Base-by-base conservation (phyloP, 1,140 invertebrate genomes). In the Dendroctonus ponderosae region DNA sequence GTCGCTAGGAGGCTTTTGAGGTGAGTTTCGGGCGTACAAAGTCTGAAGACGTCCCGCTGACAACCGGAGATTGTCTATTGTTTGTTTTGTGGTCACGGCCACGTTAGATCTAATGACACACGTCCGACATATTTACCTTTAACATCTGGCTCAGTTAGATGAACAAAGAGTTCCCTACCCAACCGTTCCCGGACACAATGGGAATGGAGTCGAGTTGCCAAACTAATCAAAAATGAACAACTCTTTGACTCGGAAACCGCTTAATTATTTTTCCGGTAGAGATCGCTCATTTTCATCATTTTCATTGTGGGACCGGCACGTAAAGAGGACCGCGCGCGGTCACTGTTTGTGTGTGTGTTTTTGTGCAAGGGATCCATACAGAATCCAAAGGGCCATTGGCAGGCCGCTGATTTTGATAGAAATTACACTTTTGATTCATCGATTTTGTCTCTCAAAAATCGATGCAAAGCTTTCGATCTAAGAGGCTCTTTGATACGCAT, bases 31-130 rank as follows among this genome's bases (percentile, higher is more conserved):
- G 40, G 12, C 49, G 37, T 42, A 42, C 9, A 42, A 62, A 62
- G 49, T 54, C 38, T 43, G 64, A 50, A 51, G 54, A 26, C 48
- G 8, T 41, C 65, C 57, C 50, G 58, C 64, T 65, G 69, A 62
- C 69, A 69, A 69, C 71, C 71, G 71, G 71, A 72, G 71, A 72
- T 72, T 72, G 71, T 72, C 69, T 70, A 53, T 71, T 72, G 69
- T 72, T 72, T 72, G 52, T 50, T 66, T 67, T 68, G 69, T 62
- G 69, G 66, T 59, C 67, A 62, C 61, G 46, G 64, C 66, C 58
- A 53, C 57, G 51, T 64, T 67, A 63, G 69, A 67, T 69, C 67
- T 72, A 72, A 72, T 72, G 68, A 61, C 65, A 72, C 67, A 72
- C 70, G 69, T 70, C 69, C 46, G 63, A 44, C 44, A 53, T 72